Percentiles rank a stretch among this genome's conserved stretches.
These are phyloP conservation scores for Gymnorhina tibicen DNA, from an alignment of 2,113 vertebrate species.

Conservation along the genomic window DNA sequence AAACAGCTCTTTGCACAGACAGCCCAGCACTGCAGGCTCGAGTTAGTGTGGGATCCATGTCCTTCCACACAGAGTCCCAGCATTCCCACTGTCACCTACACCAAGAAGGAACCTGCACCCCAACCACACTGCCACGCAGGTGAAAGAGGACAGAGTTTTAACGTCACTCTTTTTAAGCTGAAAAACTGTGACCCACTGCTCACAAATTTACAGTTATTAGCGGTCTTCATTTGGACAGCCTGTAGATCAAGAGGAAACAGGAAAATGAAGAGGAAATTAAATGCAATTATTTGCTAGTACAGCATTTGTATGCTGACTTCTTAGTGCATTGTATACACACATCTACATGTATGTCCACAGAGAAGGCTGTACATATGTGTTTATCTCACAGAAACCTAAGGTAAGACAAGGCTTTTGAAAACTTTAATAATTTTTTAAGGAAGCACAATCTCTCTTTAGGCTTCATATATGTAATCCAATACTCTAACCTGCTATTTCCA, in stretches of 20 bases:
- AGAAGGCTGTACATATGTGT: neutral
- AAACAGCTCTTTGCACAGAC: neutral
- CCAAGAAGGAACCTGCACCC: accelerated
- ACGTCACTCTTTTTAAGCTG: neutral
- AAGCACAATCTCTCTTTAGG: neutral
- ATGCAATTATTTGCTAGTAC: neutral
- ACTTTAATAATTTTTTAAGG: neutral
- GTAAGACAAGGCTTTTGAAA: neutral
- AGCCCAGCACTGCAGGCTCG: no score
- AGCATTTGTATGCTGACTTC: neutral
- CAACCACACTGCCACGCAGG: neutral
- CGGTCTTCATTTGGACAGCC: accelerated
- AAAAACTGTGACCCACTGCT: neutral
- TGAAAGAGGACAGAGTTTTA: neutral
- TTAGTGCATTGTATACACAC: neutral
- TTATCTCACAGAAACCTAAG: neutral
- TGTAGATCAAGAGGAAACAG: neutral
- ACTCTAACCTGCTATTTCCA: neutral
- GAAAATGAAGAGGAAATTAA: neutral
- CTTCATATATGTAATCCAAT: neutral
- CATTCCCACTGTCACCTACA: accelerated
- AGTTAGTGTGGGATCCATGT: accelerated
- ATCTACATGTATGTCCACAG: accelerated
- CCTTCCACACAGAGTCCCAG: neutral
- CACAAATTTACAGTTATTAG: neutral